Base-by-base conservation (phyloP, 2,888 invertebrate species). In the Tenodera sinensis region DNA sequence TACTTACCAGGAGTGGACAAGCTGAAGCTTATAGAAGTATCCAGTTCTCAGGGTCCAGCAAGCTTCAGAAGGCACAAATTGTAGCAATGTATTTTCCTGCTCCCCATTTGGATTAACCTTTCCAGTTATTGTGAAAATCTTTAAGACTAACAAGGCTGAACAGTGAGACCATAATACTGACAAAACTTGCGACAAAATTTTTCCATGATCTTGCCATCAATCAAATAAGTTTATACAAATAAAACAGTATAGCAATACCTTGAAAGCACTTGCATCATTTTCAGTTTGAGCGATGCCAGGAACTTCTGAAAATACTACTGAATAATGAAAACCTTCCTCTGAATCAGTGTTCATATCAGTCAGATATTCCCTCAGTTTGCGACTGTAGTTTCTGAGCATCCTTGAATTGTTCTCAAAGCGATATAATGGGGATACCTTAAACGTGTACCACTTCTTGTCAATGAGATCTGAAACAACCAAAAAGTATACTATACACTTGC, bases 391-490 rank as follows among this genome's bases (percentile, higher is more conserved):
- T 90, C 93, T 93, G 25, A 93, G 91, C 86, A 91, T 91, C 6
- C 25, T 20, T 27, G 84, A 92, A 85, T 89, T 92, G 91, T 90
- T 89, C 54, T 92, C 84, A 89, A 93, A 92, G 89, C 92, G 92
- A 89, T 92, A 93, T 86, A 93, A 91, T 7, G 92, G 91, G 20
- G 93, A 93, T 9, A 93, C 92, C 30, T 92, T 92, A 90, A 91
- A 93, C 42, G 93, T 90, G 71, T 91, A 92, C 93, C 93, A 93
- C 20, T 92, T 92, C 90, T 92, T 91, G 81, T 91, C 90, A 47
- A 92, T 89, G 25, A 93, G 90, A 84, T 91, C 93, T 93, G 89
- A n/a, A 89, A 90, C 20, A 20, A 71, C 20, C 42, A 42, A 42
- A 42, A 42, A 42, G 12, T 42, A 42, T 42, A 42, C 12, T 34